Conservation (phyloP, 1,140 invertebrate species). For the Antheraea pernyi region DNA sequence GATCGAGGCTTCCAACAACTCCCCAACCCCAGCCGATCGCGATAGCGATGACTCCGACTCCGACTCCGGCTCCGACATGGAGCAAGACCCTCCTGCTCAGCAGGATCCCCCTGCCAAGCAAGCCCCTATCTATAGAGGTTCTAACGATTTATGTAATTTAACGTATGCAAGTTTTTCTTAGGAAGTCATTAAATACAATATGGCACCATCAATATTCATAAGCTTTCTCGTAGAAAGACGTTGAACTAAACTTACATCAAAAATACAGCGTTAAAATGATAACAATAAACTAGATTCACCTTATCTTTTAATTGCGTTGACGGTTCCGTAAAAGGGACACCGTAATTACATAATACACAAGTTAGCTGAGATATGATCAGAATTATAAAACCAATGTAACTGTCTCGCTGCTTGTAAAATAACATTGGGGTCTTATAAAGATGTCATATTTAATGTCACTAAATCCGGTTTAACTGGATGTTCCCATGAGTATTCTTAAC, state of each 20-base stretch:
- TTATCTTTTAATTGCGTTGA: conserved; percentile 15
- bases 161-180: neutral
- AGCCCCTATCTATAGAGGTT: neutral
- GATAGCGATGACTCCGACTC: too few relatives aligned
- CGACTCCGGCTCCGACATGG: too few relatives aligned
- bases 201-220: neutral
- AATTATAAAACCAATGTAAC: conserved; percentile 8
- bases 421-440: conserved; percentile 12
- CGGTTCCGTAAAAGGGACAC: conserved; percentile 6
- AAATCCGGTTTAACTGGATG: conserved; percentile 9
- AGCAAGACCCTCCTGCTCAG: too few relatives aligned
- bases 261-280: neutral
- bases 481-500: neutral
- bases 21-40: too few relatives aligned
- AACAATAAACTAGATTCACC: neutral
- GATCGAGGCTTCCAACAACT: too few relatives aligned
- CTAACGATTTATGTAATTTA: neutral
- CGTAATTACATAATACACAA: conserved; percentile 12
- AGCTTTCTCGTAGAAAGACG: neutral
- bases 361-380: conserved; percentile 8
- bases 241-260: neutral
- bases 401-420: conserved; percentile 2
- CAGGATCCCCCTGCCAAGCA: too few relatives aligned
- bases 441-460: conserved; percentile 16
- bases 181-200: neutral